phyloP scores from a whole-genome alignment of 2,797 vertebrate genomes.

The Tokudaia tokunoshimensis region DNA sequence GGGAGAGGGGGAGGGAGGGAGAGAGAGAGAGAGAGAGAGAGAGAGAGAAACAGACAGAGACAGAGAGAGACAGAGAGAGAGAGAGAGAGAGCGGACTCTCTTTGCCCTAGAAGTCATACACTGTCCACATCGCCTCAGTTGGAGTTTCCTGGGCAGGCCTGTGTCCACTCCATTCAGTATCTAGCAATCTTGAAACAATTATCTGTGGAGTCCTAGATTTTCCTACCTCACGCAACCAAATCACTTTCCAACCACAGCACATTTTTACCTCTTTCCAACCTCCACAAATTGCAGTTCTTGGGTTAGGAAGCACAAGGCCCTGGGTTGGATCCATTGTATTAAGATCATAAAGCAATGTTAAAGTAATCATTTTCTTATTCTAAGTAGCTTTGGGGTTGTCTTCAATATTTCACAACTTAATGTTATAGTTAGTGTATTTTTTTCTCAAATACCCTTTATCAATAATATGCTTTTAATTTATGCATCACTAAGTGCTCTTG shows the following conservation, averaged over 20 bases:
- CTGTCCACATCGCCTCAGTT: neutral
- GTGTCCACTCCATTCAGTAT: neutral
- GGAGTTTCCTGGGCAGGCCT: neutral
- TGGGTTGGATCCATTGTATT: neutral
- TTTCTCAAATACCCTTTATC: neutral
- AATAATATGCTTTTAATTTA: neutral
- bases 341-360: neutral
- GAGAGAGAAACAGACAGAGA: no score
- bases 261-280: neutral
- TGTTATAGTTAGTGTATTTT: neutral
- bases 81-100: no score
- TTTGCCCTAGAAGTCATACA: no score
- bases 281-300: neutral
- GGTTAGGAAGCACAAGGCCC: neutral
- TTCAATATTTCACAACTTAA: slow-evolving; percentile 22
- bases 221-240: slow-evolving; percentile 10
- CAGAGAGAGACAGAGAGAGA: no score
- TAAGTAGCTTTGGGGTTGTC: neutral
- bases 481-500: neutral
- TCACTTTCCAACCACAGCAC: neutral
- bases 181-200: slow-evolving; percentile 14
- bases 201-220: neutral
- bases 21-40: no score
- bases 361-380: neutral
- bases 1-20: no score